Evolutionary conservation across 2,888 invertebrate species (phyloP).

Genomic region (Archips xylosteana): DNA sequence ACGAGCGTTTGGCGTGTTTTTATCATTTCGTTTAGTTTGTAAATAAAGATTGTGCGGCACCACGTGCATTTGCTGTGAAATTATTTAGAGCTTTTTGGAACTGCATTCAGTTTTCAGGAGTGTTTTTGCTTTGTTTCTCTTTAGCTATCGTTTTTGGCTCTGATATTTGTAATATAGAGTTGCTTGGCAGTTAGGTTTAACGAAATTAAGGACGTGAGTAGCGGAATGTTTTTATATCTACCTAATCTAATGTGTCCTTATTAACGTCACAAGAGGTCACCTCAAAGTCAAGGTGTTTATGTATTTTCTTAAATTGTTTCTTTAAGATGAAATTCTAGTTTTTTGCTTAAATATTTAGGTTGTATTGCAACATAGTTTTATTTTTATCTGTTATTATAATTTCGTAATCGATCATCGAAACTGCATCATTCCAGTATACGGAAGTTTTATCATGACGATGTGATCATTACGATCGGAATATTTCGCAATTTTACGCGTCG

Average conservation of each 20-base stretch:
- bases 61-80: not conserved
- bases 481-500: not conserved
- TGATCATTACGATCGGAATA: conserved; percentile 12
- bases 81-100: not conserved
- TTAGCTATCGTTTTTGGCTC: not conserved
- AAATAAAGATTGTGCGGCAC: not conserved
- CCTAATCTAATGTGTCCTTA: not conserved
- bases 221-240: not conserved
- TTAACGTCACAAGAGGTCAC: not conserved
- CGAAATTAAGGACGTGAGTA: not conserved
- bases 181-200: not conserved
- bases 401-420: not conserved
- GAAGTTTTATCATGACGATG: conserved; percentile 2
- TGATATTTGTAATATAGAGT: not conserved
- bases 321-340: not conserved
- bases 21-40: conserved; percentile 1
- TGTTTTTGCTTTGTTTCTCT: not conserved
- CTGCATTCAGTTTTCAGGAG: not conserved
- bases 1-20: conserved; percentile 15
- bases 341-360: not conserved
- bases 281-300: not conserved
- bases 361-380: not conserved
- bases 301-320: not conserved
- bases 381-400: not conserved
- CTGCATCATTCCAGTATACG: not conserved